Evolutionary conservation across 2,888 invertebrate genomes (phyloP), one percentile per base, ranked within the genome.

Genomic region (Willowsia nigromaculata): DNA sequence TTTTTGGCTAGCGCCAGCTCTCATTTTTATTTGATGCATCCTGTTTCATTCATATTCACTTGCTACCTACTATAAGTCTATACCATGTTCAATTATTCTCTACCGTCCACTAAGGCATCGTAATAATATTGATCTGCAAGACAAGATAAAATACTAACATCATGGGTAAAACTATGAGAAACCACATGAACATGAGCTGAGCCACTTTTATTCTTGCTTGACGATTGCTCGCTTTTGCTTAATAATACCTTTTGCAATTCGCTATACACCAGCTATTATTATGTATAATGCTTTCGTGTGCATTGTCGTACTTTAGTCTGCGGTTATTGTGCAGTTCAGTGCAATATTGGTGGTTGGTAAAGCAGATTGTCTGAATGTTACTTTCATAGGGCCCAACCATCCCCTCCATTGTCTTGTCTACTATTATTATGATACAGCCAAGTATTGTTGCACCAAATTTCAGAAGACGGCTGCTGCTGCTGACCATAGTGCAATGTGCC

Each of bases 171-270:
- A 71, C 9, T 71, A 47, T 74, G 50, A 74, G 50, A 74, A 47
- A 27, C 50, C 47, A 1, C 47, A 74, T 18, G 27, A 74, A 74
- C 47, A 25, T 65, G 33, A 6, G 11, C 33, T 74, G 78, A 78
- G 37, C 78, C 56, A 78, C 50, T 78, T 78, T 78, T 53, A 15
- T 78, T 78, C 56, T 78, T 78, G 50, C 56, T 33, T 78, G 78
- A 78, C 50, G 30, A 78, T 56, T 78, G 78, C 78, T 78, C 78
- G 78, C 30, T 18, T 78, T 78, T 78, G 78, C 53, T 56, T 78
- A 56, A 53, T 78, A 47, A 59, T 56, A 56, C 22, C 47, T 74
- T 25, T 47, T 74, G 47, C 18, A 27, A 74, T 13, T 27, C 15
- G 50, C 27, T 47, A 37, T 68, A 30, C 43, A 43, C 27, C 25